These are phyloP conservation scores for Ictalurus furcatus DNA, from an alignment of 2,113 vertebrate species.

Conservation along the genomic window DNA sequence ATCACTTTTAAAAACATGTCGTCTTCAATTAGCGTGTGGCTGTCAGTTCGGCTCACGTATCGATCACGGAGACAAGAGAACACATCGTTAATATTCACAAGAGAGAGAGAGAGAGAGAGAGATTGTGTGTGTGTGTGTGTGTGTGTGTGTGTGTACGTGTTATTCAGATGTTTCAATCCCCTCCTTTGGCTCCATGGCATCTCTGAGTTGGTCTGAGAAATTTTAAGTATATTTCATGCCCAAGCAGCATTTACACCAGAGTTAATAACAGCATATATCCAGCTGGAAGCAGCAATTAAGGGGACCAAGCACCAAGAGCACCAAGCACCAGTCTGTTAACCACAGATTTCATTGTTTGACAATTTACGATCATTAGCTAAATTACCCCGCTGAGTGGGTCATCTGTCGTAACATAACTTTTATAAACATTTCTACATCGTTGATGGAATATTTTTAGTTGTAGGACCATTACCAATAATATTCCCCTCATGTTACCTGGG, in stretches of 20 bases:
- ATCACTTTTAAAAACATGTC: conserved; percentile 24
- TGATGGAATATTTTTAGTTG: background rate
- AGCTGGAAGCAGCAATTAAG: background rate
- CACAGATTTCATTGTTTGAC: background rate
- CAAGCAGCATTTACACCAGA: background rate
- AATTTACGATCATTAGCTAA: background rate
- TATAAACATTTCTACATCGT: background rate
- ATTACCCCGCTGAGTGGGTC: background rate
- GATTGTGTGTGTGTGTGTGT: background rate
- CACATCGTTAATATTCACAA: background rate
- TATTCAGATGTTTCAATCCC: background rate
- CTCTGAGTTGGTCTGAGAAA: background rate
- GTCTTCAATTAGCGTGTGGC: background rate
- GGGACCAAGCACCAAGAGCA: background rate
- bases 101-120: background rate
- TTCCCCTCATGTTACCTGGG: background rate
- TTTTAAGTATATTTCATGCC: background rate
- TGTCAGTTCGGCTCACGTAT: background rate
- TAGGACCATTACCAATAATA: background rate
- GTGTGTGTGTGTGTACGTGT: background rate
- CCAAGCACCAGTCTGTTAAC: too few species aligned
- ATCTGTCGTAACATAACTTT: background rate
- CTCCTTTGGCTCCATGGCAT: background rate
- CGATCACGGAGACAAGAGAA: background rate
- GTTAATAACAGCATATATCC: background rate